Base-by-base conservation (phyloP, 2,113 vertebrate species). In the Aviceda subcristata region DNA sequence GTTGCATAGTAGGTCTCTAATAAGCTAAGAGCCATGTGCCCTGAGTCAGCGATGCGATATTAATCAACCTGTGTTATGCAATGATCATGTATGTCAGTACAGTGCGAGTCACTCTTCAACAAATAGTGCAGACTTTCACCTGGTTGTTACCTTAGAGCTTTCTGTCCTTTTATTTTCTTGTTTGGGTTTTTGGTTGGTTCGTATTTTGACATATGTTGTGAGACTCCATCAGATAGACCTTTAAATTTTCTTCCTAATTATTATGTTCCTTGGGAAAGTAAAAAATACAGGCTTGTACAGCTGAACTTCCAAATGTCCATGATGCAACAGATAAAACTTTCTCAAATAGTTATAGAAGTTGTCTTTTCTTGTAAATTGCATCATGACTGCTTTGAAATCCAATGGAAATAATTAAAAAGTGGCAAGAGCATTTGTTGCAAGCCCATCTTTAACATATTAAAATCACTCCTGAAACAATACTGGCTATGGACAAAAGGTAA, bases 401-500 rank as follows among this genome's bases (percentile, higher is more conserved):
- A 88, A 41, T 94, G 96, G 94, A 96, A 95, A 73, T 95, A 97
- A 97, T 97, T 95, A 96, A 89, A 63, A 95, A 97, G 89, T 91
- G 89, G 55, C 15, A 12, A 95, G 66, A 95, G 21, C 32, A 71
- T 97, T 97, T 97, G 86, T 92, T 95, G 89, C 86, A 94, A 92
- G 67, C 67, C 89, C 97, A 96, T 97, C 95, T 97, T 97, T 97
- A 95, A 97, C 67, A 73, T 95, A 97, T 97, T 97, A 97, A 91
- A 95, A 88, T 94, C 66, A 69, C 83, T 92, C 76, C 92, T 96
- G 94, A 95, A 97, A 97, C 92, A 97, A 97, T 96, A 94, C 96
- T 96, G 92, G 96, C 97, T 78, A 63, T 87, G 84, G 95, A 97
- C 88, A 94, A 96, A 95, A 97, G 91, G 89, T 96, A 89, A 51